These are phyloP conservation scores for Holacanthus passer DNA, from an alignment of 2,113 vertebrate species.

Conservation along the genomic window DNA sequence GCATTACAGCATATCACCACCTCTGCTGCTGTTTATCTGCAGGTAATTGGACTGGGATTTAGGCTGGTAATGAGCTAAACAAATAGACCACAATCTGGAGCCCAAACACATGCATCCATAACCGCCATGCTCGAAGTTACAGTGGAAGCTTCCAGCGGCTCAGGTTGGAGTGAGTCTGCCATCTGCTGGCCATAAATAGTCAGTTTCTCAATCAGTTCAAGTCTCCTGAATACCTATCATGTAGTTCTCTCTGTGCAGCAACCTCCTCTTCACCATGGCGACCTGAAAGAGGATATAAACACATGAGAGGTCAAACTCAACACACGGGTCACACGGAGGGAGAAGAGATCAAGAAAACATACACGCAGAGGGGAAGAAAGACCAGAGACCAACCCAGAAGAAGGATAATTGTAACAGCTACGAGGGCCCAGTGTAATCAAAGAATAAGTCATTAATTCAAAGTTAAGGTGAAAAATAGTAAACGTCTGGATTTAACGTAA, in stretches of 20 bases:
- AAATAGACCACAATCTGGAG: slow-evolving; percentile 47
- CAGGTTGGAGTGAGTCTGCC: slow-evolving; percentile 41
- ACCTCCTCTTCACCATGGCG: too few species aligned
- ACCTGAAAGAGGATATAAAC: too few species aligned
- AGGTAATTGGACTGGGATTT: slow-evolving; percentile 59
- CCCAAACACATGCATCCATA: slow-evolving; percentile 18
- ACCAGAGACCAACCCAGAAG: not conserved
- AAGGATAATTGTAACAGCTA: not conserved
- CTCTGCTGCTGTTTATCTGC: slow-evolving; percentile 59
- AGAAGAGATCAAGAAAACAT: not conserved
- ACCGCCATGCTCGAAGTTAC: not conserved
- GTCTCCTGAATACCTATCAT: too few species aligned
- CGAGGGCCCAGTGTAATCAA: not conserved
- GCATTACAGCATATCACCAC: slow-evolving; percentile 43
- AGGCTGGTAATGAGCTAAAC: slow-evolving; percentile 56
- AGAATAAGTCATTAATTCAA: not conserved
- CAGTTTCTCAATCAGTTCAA: not conserved
- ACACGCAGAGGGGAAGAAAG: not conserved
- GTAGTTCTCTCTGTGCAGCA: too few species aligned
- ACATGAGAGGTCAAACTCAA: not conserved
- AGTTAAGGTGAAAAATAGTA: not conserved
- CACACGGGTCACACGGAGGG: not conserved
- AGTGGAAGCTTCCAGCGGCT: not conserved
- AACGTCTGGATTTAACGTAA: too few species aligned
- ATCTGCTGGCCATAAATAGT: slow-evolving; percentile 49